These are phyloP conservation scores for Columba guinea DNA, from an alignment of 2,797 vertebrate species.

Conservation along the genomic window DNA sequence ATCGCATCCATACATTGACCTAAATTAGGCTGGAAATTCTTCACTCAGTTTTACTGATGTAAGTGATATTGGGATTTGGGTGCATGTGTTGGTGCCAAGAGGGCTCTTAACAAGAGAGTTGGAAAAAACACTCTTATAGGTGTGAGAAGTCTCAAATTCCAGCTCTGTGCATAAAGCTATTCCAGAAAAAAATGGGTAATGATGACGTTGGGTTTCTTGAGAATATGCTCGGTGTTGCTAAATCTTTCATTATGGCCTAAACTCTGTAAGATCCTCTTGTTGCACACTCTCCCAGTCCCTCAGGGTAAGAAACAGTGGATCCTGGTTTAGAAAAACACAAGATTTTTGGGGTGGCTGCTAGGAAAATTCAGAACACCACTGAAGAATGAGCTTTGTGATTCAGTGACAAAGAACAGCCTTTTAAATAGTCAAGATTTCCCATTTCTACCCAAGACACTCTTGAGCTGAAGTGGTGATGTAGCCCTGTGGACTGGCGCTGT, in stretches of 20 bases:
- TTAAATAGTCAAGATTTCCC: neutral
- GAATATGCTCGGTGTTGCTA: neutral
- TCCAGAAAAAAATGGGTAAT: neutral
- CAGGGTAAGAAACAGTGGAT: neutral
- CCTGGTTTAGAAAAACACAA: neutral
- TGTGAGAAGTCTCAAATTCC: neutral
- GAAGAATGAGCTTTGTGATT: neutral
- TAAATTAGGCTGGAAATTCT: neutral
- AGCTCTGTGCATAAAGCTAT: neutral
- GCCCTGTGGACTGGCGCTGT: neutral
- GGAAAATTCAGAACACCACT: neutral
- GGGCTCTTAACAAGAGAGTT: neutral
- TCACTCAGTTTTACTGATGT: neutral
- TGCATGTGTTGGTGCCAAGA: rapidly evolving
- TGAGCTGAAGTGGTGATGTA: neutral
- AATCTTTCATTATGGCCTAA: neutral
- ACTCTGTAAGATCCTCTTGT: rapidly evolving
- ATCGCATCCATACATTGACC: neutral
- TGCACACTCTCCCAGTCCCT: neutral
- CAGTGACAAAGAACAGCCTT: neutral
- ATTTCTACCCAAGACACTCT: neutral
- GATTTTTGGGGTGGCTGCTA: neutral
- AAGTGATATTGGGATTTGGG: neutral
- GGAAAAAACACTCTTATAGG: neutral
- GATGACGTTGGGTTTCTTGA: neutral